Conservation (phyloP, 2,888 invertebrate genomes). For the Oeneis ivallda region DNA sequence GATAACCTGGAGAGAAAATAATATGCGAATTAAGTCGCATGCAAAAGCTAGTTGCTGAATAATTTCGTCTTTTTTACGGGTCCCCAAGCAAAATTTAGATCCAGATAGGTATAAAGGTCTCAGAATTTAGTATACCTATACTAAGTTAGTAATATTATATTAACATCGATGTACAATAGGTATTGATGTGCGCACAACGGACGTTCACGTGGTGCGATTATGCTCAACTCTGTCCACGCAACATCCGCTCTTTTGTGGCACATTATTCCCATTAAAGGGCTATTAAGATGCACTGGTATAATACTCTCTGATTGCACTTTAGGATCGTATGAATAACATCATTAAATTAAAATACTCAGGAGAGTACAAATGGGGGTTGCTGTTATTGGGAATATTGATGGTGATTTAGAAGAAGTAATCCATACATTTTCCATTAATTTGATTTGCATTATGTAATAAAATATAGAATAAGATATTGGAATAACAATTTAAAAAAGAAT, state of each 20-base stretch:
- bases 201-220: conserved; percentile 64
- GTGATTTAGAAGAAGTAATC: background rate
- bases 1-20: no score
- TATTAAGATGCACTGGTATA: conserved; percentile 41
- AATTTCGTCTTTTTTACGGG: background rate
- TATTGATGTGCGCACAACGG: conserved; percentile 45
- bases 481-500: no score
- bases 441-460: background rate
- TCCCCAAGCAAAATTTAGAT: no score
- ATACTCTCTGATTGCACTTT: conserved; percentile 37
- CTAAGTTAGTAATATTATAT: background rate
- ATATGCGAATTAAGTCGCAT: no score
- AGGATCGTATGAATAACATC: conserved; percentile 30
- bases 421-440: background rate
- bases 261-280: conserved; percentile 49
- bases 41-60: background rate
- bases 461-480: no score
- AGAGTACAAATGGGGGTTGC: background rate
- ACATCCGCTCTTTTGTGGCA: conserved; percentile 69
- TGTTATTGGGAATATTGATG: background rate
- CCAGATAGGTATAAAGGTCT: background rate
- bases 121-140: background rate
- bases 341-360: background rate
- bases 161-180: background rate
- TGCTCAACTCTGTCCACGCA: conserved; percentile 55